Evolutionary conservation across 1,140 invertebrate genomes (phyloP).

Genomic region (Panagrolaimus sp.): DNA sequence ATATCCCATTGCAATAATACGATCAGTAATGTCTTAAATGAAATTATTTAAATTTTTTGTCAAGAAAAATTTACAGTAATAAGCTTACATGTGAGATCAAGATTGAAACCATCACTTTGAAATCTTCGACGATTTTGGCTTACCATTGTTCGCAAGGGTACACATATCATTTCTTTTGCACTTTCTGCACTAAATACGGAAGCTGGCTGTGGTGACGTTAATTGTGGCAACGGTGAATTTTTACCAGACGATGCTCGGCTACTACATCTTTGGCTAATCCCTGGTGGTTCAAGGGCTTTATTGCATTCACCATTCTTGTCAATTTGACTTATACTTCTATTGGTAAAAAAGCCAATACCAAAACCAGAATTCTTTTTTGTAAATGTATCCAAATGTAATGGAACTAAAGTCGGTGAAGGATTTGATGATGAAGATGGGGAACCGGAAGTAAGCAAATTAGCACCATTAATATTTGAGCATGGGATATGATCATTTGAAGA

Average conservation of each 20-base stretch:
- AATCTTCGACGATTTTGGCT: constrained; percentile 44
- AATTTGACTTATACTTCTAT: too few relatives aligned
- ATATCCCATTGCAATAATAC: constrained; percentile 60
- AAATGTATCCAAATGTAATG: not conserved
- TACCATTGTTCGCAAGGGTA: constrained; percentile 42
- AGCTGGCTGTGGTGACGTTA: not conserved
- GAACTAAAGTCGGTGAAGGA: not conserved
- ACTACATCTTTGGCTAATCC: not conserved
- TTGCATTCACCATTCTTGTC: not conserved
- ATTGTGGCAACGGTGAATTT: not conserved
- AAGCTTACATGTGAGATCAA: constrained; percentile 45
- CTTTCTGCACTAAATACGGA: not conserved
- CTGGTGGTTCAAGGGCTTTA: not conserved
- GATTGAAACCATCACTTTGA: constrained; percentile 40
- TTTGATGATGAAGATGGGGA: not conserved
- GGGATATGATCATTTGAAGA: constrained; percentile 1
- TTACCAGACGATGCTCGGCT: constrained; percentile 5
- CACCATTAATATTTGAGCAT: not conserved
- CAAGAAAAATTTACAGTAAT: not conserved
- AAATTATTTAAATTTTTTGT: constrained; percentile 3
- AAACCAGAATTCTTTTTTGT: too few relatives aligned
- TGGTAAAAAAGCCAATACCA: not conserved
- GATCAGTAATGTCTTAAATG: constrained; percentile 43
- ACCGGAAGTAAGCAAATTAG: too few relatives aligned
- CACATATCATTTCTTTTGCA: constrained; percentile 6